A percentile compares a stretch with the other conserved stretches of the same genome.
These are phyloP conservation scores for Paracentrotus lividus DNA, from an alignment of 53 echinoderm and acorn worm genomes.

Conservation along the genomic window DNA sequence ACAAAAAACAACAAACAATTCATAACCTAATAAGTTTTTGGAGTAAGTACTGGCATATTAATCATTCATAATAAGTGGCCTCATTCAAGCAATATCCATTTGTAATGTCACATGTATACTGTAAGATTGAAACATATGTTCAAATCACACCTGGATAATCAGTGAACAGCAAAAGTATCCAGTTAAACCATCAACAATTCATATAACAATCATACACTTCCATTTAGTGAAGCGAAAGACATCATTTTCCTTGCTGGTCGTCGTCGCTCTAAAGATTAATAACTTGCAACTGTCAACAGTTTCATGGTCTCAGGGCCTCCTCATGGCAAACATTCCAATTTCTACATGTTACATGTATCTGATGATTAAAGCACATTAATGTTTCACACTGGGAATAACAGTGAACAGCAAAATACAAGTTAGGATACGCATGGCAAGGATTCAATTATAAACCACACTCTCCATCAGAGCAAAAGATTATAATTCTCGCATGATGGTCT, in stretches of 20 bases:
- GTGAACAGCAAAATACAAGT: background rate
- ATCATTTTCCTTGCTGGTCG: background rate
- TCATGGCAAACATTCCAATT: background rate
- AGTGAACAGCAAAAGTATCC: background rate
- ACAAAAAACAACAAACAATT: background rate
- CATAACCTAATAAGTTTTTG: background rate
- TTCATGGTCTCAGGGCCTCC: background rate
- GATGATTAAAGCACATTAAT: background rate
- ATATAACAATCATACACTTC: background rate
- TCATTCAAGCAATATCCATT: no score
- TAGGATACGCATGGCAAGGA: background rate
- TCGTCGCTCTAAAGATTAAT: background rate
- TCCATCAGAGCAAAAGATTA: background rate
- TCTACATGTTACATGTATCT: no score
- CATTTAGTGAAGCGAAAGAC: background rate
- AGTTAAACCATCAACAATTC: background rate
- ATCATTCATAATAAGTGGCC: no score
- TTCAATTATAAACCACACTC: background rate
- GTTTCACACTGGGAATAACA: background rate
- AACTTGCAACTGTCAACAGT: slow-evolving; percentile 2
- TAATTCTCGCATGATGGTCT: background rate
- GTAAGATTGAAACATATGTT: background rate
- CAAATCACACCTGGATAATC: background rate
- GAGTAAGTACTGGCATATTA: no score
- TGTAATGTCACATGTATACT: background rate